Base-by-base conservation (phyloP, 2,797 vertebrate genomes). In the Diplodus sargus region DNA sequence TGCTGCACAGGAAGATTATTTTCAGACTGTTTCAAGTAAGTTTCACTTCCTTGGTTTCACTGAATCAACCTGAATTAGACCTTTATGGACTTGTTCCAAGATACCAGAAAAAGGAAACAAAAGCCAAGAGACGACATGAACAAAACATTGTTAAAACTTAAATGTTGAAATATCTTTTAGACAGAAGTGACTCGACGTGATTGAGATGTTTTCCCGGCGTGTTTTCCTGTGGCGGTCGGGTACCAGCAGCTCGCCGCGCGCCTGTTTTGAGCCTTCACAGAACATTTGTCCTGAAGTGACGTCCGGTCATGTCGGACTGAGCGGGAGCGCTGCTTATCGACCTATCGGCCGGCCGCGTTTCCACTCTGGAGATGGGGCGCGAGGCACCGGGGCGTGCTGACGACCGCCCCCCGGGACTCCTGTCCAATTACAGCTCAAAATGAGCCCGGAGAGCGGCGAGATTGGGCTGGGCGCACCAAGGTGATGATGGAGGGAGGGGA, bases 381-480 rank as follows among this genome's bases (percentile, higher is more conserved):
- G 30, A 81, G 81, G 91, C 89, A 17, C 88, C 39, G 89, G 88
- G 89, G 87, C 91, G 90, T 94, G 92, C 91, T 74, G 89, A 82
- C 74, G 73, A 79, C 77, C 78, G 18, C 85, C 93, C 89, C 88
- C 65, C 1, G 86, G 79, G 93, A 89, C 82, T 23, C 82, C 87
- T 75, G 91, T 94, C 91, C 92, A 94, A 94, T 94, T 94, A 94
- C 93, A 91, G 90, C 90, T 90, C 85, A 94, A 92, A 94, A 94
- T 94, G 93, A 94, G 90, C 71, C 87, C 34, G 76, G 88, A 88
- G 92, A 89, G 85, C 25, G 30, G 4, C 4, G 78, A 90, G 87
- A 92, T 92, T 90, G 93, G 88, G 88, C 85, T 83, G 87, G 86
- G 87, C 71, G 74, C 87, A 67, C 86, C 58, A 28, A 87, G 76